Percentiles rank a stretch among this genome's conserved stretches.
phyloP scores from a whole-genome alignment of 2,113 vertebrate species.

The Pseudorhombus dupliciocellatus region DNA sequence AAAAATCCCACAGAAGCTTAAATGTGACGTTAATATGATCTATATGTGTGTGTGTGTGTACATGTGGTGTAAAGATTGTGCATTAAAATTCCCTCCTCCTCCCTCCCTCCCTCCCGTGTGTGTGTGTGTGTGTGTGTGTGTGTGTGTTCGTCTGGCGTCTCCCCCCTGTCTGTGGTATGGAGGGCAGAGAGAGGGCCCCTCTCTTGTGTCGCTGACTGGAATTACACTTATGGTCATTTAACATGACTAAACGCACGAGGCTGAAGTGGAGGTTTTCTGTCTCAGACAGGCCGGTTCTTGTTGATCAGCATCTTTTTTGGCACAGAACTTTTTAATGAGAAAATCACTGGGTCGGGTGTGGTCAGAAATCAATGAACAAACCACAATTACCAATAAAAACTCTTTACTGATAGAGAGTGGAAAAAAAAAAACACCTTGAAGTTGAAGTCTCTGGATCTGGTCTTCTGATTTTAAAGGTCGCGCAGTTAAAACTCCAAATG shows the following conservation, averaged over 20 bases:
- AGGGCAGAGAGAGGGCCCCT: slow-evolving; percentile 63
- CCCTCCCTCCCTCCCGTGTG: slow-evolving; percentile 18
- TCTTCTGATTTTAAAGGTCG: background rate
- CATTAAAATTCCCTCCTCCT: slow-evolving; percentile 59
- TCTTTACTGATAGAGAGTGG: background rate
- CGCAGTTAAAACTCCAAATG: background rate
- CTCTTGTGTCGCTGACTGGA: slow-evolving; percentile 70
- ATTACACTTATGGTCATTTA: slow-evolving; percentile 73
- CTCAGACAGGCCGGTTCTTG: slow-evolving; percentile 10
- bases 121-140: slow-evolving; percentile 20
- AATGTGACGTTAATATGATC: slow-evolving; percentile 41
- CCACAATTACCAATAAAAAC: background rate
- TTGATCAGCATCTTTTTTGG: background rate
- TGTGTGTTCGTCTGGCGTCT: slow-evolving; percentile 57
- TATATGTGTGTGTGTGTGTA: slow-evolving; percentile 24
- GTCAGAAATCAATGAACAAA: background rate
- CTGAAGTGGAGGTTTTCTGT: slow-evolving; percentile 53
- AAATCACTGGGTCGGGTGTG: too few species aligned
- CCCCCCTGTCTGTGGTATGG: slow-evolving; percentile 73
- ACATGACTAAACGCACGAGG: slow-evolving; percentile 59
- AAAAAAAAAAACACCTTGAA: background rate
- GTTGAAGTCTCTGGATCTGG: background rate
- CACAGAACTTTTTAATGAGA: too few species aligned
- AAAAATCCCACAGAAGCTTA: slow-evolving; percentile 36
- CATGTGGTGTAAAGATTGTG: slow-evolving; percentile 29